Evolutionary conservation across 2,113 vertebrate genomes (phyloP).

Genomic region (Triplophysa dalaica): DNA sequence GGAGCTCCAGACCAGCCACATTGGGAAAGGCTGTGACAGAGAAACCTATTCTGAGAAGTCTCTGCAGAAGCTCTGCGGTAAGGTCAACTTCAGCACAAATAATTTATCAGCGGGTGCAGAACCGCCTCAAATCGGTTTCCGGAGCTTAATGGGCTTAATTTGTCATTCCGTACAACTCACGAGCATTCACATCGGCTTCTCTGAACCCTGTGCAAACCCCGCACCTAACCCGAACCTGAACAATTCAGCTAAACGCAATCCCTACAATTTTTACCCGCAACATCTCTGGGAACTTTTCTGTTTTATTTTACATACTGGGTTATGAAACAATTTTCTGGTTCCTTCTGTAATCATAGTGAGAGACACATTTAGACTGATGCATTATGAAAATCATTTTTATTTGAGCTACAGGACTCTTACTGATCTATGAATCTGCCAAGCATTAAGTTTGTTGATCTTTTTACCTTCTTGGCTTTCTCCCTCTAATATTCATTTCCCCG

Average conservation of each 20-base stretch:
- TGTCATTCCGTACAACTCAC: neutral
- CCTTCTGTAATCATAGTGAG: slow-evolving; percentile 15
- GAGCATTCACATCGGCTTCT: neutral
- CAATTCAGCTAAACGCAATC: neutral
- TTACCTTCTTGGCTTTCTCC: neutral
- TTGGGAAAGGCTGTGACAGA: slow-evolving; percentile 92
- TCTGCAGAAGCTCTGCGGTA: slow-evolving; percentile 94
- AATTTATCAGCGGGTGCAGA: neutral
- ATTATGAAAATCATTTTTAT: slow-evolving; percentile 44
- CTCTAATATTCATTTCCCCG: neutral
- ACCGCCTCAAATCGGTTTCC: neutral
- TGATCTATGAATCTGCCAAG: slow-evolving; percentile 22
- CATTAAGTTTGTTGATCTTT: slow-evolving; percentile 38
- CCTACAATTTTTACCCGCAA: neutral
- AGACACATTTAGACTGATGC: slow-evolving; percentile 33
- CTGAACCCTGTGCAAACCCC: neutral
- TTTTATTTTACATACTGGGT: neutral
- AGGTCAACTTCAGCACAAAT: neutral
- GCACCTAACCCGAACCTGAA: neutral
- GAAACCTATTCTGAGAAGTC: slow-evolving; percentile 95
- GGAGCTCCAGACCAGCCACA: slow-evolving; percentile 90
- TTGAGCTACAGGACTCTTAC: slow-evolving; percentile 3
- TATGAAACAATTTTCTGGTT: slow-evolving; percentile 5
- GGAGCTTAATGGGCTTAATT: neutral
- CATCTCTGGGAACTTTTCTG: neutral